Evolutionary conservation across 1,140 invertebrate species (phyloP).

Genomic region (Hyles vespertilio): DNA sequence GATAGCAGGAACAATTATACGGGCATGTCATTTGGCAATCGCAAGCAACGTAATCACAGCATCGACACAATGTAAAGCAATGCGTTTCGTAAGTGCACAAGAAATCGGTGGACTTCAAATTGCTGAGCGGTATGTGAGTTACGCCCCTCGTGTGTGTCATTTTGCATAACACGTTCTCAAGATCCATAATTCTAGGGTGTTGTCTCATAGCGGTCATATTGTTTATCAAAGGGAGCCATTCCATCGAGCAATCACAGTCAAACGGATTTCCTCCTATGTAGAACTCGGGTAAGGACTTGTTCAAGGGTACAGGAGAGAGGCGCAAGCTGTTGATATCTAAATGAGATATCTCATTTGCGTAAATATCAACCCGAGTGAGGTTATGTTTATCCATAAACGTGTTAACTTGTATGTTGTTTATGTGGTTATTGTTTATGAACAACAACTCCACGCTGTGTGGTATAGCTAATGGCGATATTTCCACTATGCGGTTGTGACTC

Average conservation of each 20-base stretch:
- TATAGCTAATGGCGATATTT: slow-evolving; percentile 86
- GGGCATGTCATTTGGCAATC: slow-evolving; percentile 97
- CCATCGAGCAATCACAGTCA: slow-evolving; percentile 94
- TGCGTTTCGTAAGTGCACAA: slow-evolving; percentile 93
- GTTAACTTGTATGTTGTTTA: slow-evolving; percentile 86
- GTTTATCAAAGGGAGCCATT: slow-evolving; percentile 92
- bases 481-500: slow-evolving; percentile 90
- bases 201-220: slow-evolving; percentile 87
- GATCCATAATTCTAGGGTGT: slow-evolving; percentile 90
- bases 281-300: slow-evolving; percentile 87
- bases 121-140: slow-evolving; percentile 81
- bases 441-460: slow-evolving; percentile 91
- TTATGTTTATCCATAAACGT: slow-evolving; percentile 91
- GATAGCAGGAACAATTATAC: slow-evolving; percentile 92
- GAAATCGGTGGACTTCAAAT: slow-evolving; percentile 85
- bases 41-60: slow-evolving; percentile 95
- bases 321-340: slow-evolving; percentile 88
- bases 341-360: slow-evolving; percentile 89
- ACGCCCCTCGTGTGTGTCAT: slow-evolving; percentile 85
- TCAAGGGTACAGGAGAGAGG: slow-evolving; percentile 81
- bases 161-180: slow-evolving; percentile 89
- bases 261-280: slow-evolving; percentile 93
- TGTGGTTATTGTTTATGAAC: slow-evolving; percentile 93
- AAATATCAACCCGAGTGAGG: slow-evolving; percentile 91
- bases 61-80: slow-evolving; percentile 94